phyloP scores from a whole-genome alignment of 2,888 invertebrate genomes.

The Anagyrus pseudococci region DNA sequence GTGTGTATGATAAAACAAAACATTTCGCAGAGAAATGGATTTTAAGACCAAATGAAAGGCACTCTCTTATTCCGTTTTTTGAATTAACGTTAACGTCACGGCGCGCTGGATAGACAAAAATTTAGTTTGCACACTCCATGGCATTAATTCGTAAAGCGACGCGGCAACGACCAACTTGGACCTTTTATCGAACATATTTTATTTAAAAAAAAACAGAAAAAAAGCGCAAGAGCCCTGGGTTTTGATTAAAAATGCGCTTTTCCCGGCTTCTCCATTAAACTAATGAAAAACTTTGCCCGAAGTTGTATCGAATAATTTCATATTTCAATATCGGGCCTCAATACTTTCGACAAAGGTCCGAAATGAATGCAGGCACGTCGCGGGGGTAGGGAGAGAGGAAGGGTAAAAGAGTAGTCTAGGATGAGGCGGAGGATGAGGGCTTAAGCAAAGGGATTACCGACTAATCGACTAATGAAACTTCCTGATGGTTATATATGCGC shows the following conservation, averaged over 20 bases:
- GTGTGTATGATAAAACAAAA: no score
- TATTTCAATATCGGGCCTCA: conserved; percentile 7
- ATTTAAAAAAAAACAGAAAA: no score
- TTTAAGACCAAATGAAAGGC: no score
- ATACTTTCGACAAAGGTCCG: conserved; percentile 3
- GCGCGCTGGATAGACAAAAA: no score
- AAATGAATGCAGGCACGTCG: conserved; percentile 10
- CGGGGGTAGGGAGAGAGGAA: background rate
- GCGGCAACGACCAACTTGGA: no score
- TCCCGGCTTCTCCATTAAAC: background rate
- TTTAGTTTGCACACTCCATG: no score
- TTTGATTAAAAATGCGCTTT: background rate
- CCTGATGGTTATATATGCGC: background rate
- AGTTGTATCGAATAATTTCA: conserved; percentile 1
- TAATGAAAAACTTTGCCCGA: background rate
- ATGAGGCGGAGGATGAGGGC: background rate
- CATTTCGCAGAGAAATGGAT: no score
- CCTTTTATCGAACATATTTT: background rate
- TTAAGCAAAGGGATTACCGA: conserved; percentile 5
- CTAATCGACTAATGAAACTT: conserved; percentile 12
- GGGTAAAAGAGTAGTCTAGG: background rate
- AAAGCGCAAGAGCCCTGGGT: background rate
- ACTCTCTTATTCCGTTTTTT: no score
- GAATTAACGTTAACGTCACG: no score
- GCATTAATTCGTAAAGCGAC: no score